Percentiles rank a stretch among this genome's conserved stretches.
Conservation (phyloP, 2,113 vertebrate genomes). For the Polyodon spathula region DNA sequence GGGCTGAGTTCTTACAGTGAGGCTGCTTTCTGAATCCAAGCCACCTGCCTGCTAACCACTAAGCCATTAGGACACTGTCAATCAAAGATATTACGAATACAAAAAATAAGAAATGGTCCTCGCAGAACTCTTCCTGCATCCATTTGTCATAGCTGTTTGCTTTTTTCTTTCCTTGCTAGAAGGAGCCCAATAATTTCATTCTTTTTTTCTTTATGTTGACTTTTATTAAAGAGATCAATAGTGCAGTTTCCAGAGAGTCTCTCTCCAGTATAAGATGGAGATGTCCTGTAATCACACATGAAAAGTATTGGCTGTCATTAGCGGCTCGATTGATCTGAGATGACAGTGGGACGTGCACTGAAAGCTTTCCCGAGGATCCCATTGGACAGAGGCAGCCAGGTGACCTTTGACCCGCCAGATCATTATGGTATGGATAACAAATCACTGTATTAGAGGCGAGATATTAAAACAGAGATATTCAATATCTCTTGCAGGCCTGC, state of each 20-base stretch:
- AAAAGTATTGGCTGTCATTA: conserved; percentile 78
- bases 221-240: conserved; percentile 86
- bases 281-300: conserved; percentile 71
- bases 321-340: conserved; percentile 62
- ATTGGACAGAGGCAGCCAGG: conserved; percentile 43
- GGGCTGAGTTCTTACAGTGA: too few species aligned
- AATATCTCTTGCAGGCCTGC: conserved; percentile 21
- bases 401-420: conserved; percentile 61
- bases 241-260: conserved; percentile 75
- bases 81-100: conserved; percentile 11
- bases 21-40: background rate
- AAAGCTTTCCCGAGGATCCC: conserved; percentile 57
- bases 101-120: background rate
- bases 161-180: conserved; percentile 8
- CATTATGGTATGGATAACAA: conserved; percentile 66
- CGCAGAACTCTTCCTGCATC: background rate
- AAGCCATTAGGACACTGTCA: conserved; percentile 3
- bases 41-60: background rate
- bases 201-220: conserved; percentile 55
- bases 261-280: conserved; percentile 71
- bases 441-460: conserved; percentile 55
- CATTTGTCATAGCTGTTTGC: conserved; percentile 17
- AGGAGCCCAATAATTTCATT: conserved; percentile 66
- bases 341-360: conserved; percentile 44
- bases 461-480: conserved; percentile 43